Conservation (phyloP, 2,888 invertebrate species). For the Sarcophaga subvicina region DNA sequence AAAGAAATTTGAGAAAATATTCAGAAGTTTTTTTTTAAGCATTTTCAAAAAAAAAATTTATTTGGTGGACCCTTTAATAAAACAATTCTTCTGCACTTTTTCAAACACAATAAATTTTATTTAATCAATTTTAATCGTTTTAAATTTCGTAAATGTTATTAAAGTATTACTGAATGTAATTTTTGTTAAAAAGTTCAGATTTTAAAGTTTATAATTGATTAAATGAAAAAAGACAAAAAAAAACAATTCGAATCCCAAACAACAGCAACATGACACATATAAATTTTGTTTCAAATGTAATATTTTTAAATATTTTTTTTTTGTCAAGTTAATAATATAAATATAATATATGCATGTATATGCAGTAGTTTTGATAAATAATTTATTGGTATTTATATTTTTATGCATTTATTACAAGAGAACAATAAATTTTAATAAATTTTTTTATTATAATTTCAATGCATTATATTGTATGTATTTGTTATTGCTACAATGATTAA, state of each 20-base stretch:
- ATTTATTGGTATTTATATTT: constrained; percentile 10
- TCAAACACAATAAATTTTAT: constrained; percentile 5
- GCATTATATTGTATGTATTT: too few relatives aligned
- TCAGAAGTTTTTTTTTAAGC: too few relatives aligned
- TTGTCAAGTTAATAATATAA: neutral
- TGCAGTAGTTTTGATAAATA: constrained; percentile 45
- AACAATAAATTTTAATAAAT: constrained; percentile 54
- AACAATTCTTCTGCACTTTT: neutral
- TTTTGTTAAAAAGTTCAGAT: too few relatives aligned
- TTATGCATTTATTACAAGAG: constrained; percentile 24
- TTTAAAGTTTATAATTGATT: too few relatives aligned
- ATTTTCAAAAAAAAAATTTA: too few relatives aligned
- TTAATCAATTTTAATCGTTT: neutral
- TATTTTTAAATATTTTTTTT: constrained; percentile 19
- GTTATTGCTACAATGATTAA: too few relatives aligned
- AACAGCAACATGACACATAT: constrained; percentile 72
- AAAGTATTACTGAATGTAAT: too few relatives aligned
- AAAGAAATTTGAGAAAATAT: too few relatives aligned
- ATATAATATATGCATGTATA: neutral
- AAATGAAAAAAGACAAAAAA: constrained; percentile 5
- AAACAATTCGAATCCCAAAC: constrained; percentile 72
- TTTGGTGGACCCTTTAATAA: too few relatives aligned
- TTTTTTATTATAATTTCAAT: too few relatives aligned
- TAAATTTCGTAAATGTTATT: too few relatives aligned
- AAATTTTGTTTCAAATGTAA: constrained; percentile 47